Evolutionary conservation across 2,888 invertebrate genomes (phyloP).

Genomic region (Acanthopleura granulata): DNA sequence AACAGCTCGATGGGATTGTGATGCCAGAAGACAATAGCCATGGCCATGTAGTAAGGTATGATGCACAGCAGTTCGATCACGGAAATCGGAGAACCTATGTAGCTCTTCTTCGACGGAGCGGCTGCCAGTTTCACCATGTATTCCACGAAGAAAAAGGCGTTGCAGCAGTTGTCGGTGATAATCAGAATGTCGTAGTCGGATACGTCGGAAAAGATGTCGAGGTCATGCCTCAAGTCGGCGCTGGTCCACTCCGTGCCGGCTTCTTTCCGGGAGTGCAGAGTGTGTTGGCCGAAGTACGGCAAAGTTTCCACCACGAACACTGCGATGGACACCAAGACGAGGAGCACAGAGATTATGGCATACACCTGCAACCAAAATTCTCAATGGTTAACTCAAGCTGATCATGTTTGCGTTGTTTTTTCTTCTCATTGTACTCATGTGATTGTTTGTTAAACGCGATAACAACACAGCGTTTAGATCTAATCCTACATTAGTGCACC

Average conservation of each 20-base stretch:
- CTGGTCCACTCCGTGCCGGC: constrained; percentile 37
- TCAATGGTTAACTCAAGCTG: too few relatives aligned
- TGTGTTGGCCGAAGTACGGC: constrained; percentile 43
- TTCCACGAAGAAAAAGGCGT: constrained; percentile 46
- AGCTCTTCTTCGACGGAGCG: constrained; percentile 41
- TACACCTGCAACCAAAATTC: constrained; percentile 37
- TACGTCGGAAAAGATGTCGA: constrained; percentile 43
- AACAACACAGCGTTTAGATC: too few relatives aligned
- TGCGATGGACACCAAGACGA: constrained; percentile 45
- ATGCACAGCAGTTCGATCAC: constrained; percentile 43
- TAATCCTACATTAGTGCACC: too few relatives aligned
- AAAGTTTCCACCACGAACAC: constrained; percentile 49
- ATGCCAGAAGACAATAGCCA: constrained; percentile 40
- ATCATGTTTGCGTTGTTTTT: too few relatives aligned
- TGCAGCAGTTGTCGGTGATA: constrained; percentile 46
- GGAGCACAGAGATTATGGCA: constrained; percentile 38
- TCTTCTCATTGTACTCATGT: too few relatives aligned
- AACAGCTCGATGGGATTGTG: constrained; percentile 41
- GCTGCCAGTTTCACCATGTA: constrained; percentile 42
- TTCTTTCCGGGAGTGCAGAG: constrained; percentile 35
- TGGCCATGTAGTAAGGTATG: constrained; percentile 46
- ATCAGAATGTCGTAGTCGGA: constrained; percentile 39
- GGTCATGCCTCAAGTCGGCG: constrained; percentile 38
- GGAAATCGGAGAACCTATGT: constrained; percentile 39
- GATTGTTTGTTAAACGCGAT: too few relatives aligned